Evolutionary conservation across 1,140 invertebrate genomes (phyloP).

Genomic region (Uloborus diversus): DNA sequence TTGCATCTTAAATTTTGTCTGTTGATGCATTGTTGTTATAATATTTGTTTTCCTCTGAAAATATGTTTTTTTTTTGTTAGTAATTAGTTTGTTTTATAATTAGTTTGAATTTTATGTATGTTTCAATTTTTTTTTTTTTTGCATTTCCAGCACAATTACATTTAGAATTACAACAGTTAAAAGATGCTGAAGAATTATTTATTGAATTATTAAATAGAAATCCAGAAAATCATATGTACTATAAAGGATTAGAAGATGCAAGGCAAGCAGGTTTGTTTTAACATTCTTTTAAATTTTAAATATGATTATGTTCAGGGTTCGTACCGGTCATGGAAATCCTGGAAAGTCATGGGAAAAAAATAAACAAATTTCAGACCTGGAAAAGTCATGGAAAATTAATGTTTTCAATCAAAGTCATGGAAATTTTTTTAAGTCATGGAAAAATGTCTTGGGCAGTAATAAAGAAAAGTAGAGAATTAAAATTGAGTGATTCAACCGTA

Average conservation of each 20-base stretch:
- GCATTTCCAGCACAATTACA: slow-evolving; percentile 71
- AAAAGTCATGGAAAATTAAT: no score
- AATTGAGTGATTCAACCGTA: no score
- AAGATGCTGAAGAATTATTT: slow-evolving; percentile 85
- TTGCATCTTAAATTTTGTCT: not conserved
- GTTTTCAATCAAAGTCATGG: no score
- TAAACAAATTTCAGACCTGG: no score
- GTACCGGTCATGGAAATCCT: no score
- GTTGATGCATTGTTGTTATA: not conserved
- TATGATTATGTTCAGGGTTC: no score
- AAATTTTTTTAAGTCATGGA: no score
- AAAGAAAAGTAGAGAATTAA: no score
- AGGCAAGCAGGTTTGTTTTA: slow-evolving; percentile 70
- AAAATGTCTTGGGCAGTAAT: no score
- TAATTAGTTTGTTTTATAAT: not conserved
- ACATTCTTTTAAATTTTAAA: slow-evolving; percentile 8
- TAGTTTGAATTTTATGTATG: no score
- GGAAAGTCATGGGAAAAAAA: no score
- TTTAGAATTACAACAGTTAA: slow-evolving; percentile 73
- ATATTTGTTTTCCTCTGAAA: not conserved
- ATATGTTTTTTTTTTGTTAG: not conserved
- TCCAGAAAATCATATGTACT: slow-evolving; percentile 95
- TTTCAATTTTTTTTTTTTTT: not conserved
- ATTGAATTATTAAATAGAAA: slow-evolving; percentile 88
- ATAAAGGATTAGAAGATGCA: slow-evolving; percentile 86